Conservation (phyloP, 2,888 invertebrate genomes). For the Lamellibrachia columna region DNA sequence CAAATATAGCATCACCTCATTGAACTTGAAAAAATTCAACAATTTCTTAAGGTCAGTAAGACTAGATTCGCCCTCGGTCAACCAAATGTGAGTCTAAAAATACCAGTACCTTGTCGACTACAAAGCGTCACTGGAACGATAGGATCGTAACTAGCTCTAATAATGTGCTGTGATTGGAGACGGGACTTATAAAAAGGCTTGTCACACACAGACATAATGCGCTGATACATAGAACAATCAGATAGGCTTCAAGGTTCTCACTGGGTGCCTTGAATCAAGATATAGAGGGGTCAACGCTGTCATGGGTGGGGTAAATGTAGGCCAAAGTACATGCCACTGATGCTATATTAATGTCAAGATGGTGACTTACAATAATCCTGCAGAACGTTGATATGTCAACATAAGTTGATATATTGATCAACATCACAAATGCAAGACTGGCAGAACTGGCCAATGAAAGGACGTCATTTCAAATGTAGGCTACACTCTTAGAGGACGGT, state of each 20-base stretch:
- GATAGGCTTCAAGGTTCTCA: no score
- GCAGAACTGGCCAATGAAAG: neutral
- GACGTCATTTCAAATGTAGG: neutral
- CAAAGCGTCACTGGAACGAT: neutral
- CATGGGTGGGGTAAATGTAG: neutral
- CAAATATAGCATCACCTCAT: neutral
- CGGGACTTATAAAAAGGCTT: neutral
- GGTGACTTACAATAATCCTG: no score
- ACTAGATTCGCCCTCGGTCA: neutral
- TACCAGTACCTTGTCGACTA: neutral
- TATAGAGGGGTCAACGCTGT: no score
- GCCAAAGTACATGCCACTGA: neutral
- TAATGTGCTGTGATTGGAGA: neutral
- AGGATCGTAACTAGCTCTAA: neutral
- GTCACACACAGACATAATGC: no score
- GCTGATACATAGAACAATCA: no score
- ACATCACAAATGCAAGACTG: neutral
- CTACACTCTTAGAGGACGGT: neutral
- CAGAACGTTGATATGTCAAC: no score
- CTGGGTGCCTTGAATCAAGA: no score
- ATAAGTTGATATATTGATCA: neutral
- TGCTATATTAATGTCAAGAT: neutral
- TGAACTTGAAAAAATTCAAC: neutral
- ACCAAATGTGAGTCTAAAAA: neutral
- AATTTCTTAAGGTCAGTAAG: constrained; percentile 5